Conservation (phyloP, 2,113 vertebrate genomes). For the Carollia perspicillata region DNA sequence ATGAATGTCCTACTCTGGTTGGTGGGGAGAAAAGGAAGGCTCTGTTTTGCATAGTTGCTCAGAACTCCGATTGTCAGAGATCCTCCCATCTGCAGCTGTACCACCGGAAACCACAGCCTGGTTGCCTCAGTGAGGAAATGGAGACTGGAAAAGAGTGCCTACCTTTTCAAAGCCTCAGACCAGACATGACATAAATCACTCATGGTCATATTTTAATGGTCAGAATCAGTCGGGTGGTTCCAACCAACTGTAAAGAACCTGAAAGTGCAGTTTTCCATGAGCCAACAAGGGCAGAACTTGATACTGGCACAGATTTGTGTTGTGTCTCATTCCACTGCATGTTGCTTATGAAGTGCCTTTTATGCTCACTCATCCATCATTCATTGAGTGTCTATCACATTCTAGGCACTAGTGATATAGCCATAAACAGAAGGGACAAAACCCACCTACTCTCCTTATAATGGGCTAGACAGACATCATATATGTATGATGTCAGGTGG, state of each 20-base stretch:
- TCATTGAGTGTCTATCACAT: background rate
- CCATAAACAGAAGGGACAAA: background rate
- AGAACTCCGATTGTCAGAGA: background rate
- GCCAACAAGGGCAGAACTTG: background rate
- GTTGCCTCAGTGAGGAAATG: background rate
- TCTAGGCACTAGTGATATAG: background rate
- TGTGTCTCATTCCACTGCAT: background rate
- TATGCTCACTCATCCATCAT: background rate
- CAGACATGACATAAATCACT: background rate
- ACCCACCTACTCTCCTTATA: background rate
- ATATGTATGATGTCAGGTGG: background rate
- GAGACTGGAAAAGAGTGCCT: background rate
- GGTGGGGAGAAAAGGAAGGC: background rate
- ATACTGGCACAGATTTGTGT: background rate
- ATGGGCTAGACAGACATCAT: background rate
- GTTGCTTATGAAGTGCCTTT: background rate
- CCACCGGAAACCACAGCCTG: background rate
- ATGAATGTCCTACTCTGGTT: background rate
- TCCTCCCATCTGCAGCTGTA: background rate
- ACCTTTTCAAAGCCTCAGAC: background rate
- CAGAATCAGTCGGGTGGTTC: background rate
- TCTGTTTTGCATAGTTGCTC: background rate
- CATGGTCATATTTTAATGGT: background rate
- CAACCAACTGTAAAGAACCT: background rate
- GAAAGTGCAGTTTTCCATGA: background rate